Base-by-base conservation (phyloP, 37 sponge, comb jelly and placozoan species). In the Halichondria panicea region DNA sequence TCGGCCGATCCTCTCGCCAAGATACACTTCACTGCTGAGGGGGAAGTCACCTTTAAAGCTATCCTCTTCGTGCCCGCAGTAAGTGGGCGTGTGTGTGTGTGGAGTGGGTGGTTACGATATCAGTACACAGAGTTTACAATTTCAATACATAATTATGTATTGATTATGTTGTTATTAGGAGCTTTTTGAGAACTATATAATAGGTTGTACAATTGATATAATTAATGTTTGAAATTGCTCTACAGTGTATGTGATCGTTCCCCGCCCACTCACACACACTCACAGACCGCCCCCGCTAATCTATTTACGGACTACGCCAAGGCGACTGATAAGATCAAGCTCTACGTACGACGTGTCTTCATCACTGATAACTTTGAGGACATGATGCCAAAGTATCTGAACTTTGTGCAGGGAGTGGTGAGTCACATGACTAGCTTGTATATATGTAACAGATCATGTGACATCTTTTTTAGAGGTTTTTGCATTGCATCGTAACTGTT, bases 301-400 rank as follows among this genome's bases (percentile, higher is more conserved):
- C 61, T 94, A 63, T 97, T 83, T 89, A 85, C 72, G 39, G 92
- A 88, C 71, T 91, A 85, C 60, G 81, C 81, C 22, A 83, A 81
- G 66, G 22, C 50, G 24, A 66, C 65, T 8, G 91, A 92, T 43
- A 83, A 85, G 74, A 92, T 96, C 77, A 96, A 96, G 73, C 67
- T 98, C 68, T 98, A 98, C 76, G 99, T 98, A 22, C 60, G 96
- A 41, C 81, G 99, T 45, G 96, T 98, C 42, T 98, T 95, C 88
- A 98, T 98, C 83, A 98, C 99, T 6, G 96, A 94, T 70, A 89
- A 95, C 68, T 90, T 98, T 74, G 92, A 98, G 13, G 96, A 98
- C 68, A 81, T 98, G 77, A 82, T 98, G 87, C 99, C 99, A 32
- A 82, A 86, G 56, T 98, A 98, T 72, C 92, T 98, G 32, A 73